Base-by-base conservation (phyloP, 92 coral and sea anemone genomes). In the Parazoanthus darwini region DNA sequence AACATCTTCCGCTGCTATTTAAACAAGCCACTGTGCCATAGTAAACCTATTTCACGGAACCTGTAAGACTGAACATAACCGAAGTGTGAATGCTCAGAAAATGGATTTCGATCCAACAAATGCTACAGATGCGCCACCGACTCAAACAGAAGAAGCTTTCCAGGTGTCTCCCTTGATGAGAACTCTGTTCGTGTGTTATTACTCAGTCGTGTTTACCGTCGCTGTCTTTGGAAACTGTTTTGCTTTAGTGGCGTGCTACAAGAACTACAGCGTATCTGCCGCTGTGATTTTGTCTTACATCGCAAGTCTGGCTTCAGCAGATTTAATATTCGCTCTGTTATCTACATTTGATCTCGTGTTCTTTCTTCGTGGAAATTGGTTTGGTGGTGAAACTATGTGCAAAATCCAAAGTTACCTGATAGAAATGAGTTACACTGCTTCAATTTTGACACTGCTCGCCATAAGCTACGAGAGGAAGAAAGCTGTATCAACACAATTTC, bases 251-350 rank as follows among this genome's bases (percentile, higher is more conserved):
- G 91, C 96, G 20, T 93, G 98, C 58, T 95, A 95, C 77, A 93
- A 91, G 90, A 93, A 91, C 77, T 93, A 88, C 90, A 90, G 87
- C 72, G 80, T 26, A 65, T 89, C 93, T 0, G 88, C 96, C 2
- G 91, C 94, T 0, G 90, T 95, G 2, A 88, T 95, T n/a, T 82
- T 93, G 22, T 90, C 93, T 58, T 95, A 82, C 82, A 93, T 95
- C 74, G 98, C 98, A 36, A 95, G 98, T 85, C 80, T 95, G 63
- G 95, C 96, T 5, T 25, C 77, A 22, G 96, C 98, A 14, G 98
- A 95, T 78, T 72, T 95, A 25, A 74, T 95, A 75, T 95, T 95
- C 82, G 91, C 96, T 22, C 82, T 95, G 67, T 85, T 95, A 23
- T 94, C 98, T 23, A 92, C 90, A 59, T 89, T 89, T 44, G 98